Evolutionary conservation across 2,113 vertebrate genomes (phyloP).

Genomic region (Cathartes aura): DNA sequence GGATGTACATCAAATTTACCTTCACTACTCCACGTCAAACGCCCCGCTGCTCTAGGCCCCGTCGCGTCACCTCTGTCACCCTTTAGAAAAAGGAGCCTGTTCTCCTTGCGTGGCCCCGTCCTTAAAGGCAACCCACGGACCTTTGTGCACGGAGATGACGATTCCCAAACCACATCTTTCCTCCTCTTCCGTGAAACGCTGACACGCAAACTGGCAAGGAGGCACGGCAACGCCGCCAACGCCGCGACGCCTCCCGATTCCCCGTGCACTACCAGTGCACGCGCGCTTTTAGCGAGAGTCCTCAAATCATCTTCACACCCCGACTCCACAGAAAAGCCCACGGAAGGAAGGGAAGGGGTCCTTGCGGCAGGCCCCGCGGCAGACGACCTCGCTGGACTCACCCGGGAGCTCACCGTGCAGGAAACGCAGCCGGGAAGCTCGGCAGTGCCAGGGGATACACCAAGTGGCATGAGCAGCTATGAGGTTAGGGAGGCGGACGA

Average conservation of each 20-base stretch:
- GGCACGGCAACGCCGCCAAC: rapidly evolving
- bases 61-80: rapidly evolving
- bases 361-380: rapidly evolving
- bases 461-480: rapidly evolving
- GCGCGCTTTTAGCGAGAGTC: rapidly evolving
- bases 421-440: not conserved
- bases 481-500: rapidly evolving
- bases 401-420: not conserved
- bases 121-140: rapidly evolving
- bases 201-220: rapidly evolving
- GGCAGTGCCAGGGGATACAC: rapidly evolving
- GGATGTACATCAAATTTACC: not conserved
- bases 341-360: not conserved
- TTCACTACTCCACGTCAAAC: rapidly evolving
- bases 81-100: too few relatives aligned
- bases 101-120: rapidly evolving
- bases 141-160: rapidly evolving
- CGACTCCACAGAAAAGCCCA: rapidly evolving
- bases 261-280: rapidly evolving
- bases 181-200: rapidly evolving
- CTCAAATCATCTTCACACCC: not conserved
- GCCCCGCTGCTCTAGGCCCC: not conserved
- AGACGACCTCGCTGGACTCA: rapidly evolving
- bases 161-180: rapidly evolving
- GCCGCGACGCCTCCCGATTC: rapidly evolving